These are phyloP conservation scores for Drosophila phalerata DNA, from an alignment of 2,888 invertebrate genomes.

Conservation along the genomic window DNA sequence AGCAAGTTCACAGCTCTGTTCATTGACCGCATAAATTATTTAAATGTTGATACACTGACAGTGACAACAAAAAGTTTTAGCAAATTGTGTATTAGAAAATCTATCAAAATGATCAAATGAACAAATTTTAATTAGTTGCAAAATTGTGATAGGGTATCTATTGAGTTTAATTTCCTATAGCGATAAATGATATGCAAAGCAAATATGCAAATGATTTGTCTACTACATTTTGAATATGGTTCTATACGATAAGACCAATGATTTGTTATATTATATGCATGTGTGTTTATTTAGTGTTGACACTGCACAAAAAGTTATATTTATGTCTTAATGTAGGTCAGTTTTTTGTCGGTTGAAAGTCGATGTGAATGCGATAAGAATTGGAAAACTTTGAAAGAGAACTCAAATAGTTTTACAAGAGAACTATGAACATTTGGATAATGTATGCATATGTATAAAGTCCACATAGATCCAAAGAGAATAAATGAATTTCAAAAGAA, in stretches of 20 bases:
- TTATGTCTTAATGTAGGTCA: slow-evolving; percentile 61
- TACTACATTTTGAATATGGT: slow-evolving; percentile 4
- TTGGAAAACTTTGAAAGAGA: slow-evolving; percentile 44
- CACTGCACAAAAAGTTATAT: slow-evolving; percentile 33
- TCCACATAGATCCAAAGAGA: not conserved
- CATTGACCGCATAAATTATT: slow-evolving; percentile 62
- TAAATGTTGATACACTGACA: slow-evolving; percentile 20
- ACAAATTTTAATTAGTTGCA: no score
- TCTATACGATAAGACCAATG: slow-evolving; percentile 12
- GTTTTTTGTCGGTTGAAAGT: slow-evolving; percentile 38
- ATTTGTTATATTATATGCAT: not conserved
- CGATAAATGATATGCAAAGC: slow-evolving; percentile 31
- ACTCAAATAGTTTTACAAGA: slow-evolving; percentile 2
- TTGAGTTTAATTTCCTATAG: slow-evolving; percentile 21
- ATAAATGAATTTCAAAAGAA: not conserved
- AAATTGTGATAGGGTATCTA: not conserved
- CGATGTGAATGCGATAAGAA: slow-evolving; percentile 41
- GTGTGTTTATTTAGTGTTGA: slow-evolving; percentile 17
- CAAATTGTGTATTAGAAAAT: not conserved
- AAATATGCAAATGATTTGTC: slow-evolving; percentile 34
- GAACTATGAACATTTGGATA: slow-evolving; percentile 10
- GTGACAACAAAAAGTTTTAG: not conserved
- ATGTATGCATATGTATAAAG: not conserved
- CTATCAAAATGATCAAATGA: not conserved
- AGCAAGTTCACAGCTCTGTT: slow-evolving; percentile 24